Evolutionary conservation across 2,113 vertebrate genomes (phyloP).

Genomic region (Trichomycterus rosablanca): DNA sequence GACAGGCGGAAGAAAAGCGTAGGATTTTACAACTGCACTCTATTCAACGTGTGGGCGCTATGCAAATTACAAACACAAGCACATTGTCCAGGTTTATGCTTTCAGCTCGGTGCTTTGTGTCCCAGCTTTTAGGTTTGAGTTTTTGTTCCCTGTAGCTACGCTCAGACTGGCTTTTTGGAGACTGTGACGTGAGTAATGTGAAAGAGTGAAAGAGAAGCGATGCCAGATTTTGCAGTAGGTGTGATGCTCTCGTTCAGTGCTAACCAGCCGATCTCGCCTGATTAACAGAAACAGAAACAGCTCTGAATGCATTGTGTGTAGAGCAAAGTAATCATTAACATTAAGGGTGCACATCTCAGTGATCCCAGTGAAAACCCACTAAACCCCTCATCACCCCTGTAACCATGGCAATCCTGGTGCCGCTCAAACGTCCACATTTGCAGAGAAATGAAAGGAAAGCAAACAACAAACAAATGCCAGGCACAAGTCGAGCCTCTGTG

Average conservation of each 20-base stretch:
- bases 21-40: background rate
- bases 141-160: background rate
- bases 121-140: background rate
- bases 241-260: too few relatives aligned
- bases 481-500: constrained; percentile 15
- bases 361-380: constrained; percentile 13
- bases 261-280: too few relatives aligned
- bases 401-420: constrained; percentile 37
- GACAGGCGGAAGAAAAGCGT: background rate
- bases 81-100: background rate
- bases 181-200: too few relatives aligned
- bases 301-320: too few relatives aligned
- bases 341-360: constrained; percentile 4
- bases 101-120: background rate
- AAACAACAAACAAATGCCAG: constrained; percentile 31
- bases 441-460: constrained; percentile 36
- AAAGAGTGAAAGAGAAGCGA: background rate
- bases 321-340: background rate
- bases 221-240: background rate
- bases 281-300: too few relatives aligned
- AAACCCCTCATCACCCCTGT: constrained; percentile 5
- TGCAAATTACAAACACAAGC: constrained; percentile 10
- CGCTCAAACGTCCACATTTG: constrained; percentile 35
- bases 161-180: background rate
- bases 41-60: background rate